phyloP scores from a whole-genome alignment of 2,888 invertebrate genomes.

The Drosophila aldrichi region DNA sequence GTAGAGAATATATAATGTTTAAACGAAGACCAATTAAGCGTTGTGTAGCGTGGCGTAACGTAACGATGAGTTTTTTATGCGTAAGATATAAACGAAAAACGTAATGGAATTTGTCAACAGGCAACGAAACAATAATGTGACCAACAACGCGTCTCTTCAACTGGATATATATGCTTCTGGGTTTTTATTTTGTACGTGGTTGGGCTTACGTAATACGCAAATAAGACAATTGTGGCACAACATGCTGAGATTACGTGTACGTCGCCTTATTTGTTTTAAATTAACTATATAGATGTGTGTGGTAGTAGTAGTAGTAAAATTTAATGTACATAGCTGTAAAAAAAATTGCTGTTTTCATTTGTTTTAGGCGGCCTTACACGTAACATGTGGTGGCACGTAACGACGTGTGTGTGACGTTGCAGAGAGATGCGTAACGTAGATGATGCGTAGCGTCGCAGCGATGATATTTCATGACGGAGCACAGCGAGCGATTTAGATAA shows the following conservation, averaged over 20 bases:
- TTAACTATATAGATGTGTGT: conserved; percentile 16
- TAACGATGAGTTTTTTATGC: conserved; percentile 56
- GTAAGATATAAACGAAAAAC: conserved; percentile 48
- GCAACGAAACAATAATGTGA: conserved; percentile 42
- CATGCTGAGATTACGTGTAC: conserved; percentile 49
- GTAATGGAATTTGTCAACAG: conserved; percentile 50
- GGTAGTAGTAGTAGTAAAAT: conserved; percentile 27
- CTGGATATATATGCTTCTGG: conserved; percentile 10
- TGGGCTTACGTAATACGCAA: conserved; percentile 44
- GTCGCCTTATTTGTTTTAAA: conserved; percentile 37
- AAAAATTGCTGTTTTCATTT: conserved; percentile 16
- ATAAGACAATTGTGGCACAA: conserved; percentile 46
- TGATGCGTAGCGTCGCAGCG: conserved; percentile 52
- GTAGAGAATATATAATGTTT: conserved; percentile 16
- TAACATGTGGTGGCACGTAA: conserved; percentile 52
- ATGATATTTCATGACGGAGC: conserved; percentile 39
- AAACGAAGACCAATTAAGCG: conserved; percentile 53
- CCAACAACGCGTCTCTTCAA: conserved; percentile 23
- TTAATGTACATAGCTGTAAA: conserved; percentile 49
- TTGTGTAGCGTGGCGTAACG: conserved; percentile 42
- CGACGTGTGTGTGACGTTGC: conserved; percentile 32
- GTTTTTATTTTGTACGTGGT: not conserved
- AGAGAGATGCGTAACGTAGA: conserved; percentile 29
- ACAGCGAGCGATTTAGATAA: conserved; percentile 11
- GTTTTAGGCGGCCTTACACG: conserved; percentile 64